Conservation (phyloP, 1,140 invertebrate species). For the Nasonia longicornis region DNA sequence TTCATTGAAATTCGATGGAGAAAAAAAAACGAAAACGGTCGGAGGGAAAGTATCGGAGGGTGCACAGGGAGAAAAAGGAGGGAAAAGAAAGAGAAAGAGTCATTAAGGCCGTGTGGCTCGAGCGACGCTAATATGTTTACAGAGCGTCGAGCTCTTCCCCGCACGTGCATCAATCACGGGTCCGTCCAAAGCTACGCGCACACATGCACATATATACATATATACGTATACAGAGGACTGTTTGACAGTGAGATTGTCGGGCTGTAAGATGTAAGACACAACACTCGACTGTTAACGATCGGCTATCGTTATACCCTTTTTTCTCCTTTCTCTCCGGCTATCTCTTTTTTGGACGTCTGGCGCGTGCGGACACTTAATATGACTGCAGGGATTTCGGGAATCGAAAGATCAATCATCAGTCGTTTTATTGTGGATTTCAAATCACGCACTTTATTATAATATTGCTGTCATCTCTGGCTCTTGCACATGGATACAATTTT, state of each 20-base stretch:
- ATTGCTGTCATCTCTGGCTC: neutral
- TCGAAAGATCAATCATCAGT: neutral
- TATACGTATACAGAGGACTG: neutral
- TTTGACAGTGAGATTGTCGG: constrained; percentile 8
- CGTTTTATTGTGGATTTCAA: neutral
- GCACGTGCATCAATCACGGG: constrained; percentile 65
- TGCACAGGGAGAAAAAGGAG: neutral
- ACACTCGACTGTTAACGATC: neutral
- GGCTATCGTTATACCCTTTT: neutral
- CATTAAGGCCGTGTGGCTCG: constrained; percentile 57
- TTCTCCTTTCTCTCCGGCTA: neutral
- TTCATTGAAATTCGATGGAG: neutral
- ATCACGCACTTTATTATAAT: neutral
- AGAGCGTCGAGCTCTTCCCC: constrained; percentile 56
- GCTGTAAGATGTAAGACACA: neutral
- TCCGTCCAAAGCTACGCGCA: neutral
- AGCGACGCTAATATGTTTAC: constrained; percentile 65
- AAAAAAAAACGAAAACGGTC: neutral
- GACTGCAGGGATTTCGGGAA: neutral
- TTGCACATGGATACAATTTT: neutral
- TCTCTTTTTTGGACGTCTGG: constrained; percentile 2
- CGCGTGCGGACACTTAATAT: constrained; percentile 8
- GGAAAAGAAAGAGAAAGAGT: constrained; percentile 46
- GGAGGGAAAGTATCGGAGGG: neutral
- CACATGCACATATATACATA: neutral